Percentiles rank a stretch among this genome's conserved stretches.
Conservation (phyloP, 2,113 vertebrate species). For the Piaya cayana region DNA sequence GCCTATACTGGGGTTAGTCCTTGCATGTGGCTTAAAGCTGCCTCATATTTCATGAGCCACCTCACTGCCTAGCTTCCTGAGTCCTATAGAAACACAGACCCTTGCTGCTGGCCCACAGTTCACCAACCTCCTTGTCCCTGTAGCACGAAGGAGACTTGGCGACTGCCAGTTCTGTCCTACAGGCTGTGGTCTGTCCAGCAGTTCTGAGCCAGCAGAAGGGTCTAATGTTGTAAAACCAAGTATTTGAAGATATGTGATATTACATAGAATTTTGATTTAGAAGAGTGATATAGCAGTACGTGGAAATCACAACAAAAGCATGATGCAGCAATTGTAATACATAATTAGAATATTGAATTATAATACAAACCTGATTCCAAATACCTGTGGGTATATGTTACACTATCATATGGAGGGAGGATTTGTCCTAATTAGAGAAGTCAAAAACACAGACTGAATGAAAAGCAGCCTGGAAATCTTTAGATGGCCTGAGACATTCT, state of each 20-base stretch:
- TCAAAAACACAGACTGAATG: not conserved
- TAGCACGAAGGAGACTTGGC: fast-evolving
- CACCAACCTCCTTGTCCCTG: fast-evolving
- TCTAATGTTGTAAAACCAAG: not conserved
- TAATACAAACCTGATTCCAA: not conserved
- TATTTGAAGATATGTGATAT: not conserved
- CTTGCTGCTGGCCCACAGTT: not conserved
- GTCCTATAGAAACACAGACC: not conserved
- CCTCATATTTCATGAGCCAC: not conserved
- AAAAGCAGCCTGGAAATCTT: not conserved
- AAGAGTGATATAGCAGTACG: not conserved
- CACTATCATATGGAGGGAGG: not conserved
- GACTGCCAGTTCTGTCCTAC: not conserved
- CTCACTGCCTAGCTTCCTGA: not conserved
- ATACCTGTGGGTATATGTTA: fast-evolving
- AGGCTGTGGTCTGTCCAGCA: not conserved
- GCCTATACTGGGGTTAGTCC: not conserved
- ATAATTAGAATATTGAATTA: not conserved
- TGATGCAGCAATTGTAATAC: not conserved
- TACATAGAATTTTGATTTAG: not conserved
- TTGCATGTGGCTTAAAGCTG: not conserved
- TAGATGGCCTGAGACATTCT: not conserved
- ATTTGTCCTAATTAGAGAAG: not conserved
- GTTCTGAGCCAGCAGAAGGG: not conserved
- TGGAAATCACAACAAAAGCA: not conserved